Evolutionary conservation across 2,888 invertebrate species (phyloP).

Genomic region (Clunio marinus): DNA sequence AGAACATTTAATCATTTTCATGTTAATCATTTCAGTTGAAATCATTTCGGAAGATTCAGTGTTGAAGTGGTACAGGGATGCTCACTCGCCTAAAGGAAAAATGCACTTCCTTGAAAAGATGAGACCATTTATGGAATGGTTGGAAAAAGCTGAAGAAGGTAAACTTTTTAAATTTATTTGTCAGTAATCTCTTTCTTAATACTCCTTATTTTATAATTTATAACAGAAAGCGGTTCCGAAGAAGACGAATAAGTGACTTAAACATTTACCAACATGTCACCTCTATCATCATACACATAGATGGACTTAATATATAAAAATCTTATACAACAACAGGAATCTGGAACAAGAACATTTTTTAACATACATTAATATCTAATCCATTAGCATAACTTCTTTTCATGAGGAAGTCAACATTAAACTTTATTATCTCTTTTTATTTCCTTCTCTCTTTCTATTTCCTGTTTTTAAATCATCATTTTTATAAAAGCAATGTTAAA

Average conservation of each 20-base stretch:
- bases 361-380: neutral
- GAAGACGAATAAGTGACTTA: slow-evolving; percentile 46
- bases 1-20: neutral
- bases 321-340: neutral
- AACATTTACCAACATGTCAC: neutral
- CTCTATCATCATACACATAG: neutral
- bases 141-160: slow-evolving; percentile 92
- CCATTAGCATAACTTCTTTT: too few species aligned
- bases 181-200: too few species aligned
- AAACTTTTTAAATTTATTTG: slow-evolving; percentile 31
- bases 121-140: slow-evolving; percentile 96
- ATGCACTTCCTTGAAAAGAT: slow-evolving; percentile 97
- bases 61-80: slow-evolving; percentile 93
- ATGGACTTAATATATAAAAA: neutral
- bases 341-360: neutral
- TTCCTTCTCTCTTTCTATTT: neutral
- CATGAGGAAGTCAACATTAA: too few species aligned
- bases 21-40: slow-evolving; percentile 60
- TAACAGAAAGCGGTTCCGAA: slow-evolving; percentile 51
- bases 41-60: slow-evolving; percentile 93
- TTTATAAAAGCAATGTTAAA: neutral
- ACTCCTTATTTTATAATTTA: slow-evolving; percentile 36
- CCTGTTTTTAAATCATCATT: neutral
- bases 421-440: too few species aligned
- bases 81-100: slow-evolving; percentile 91